These are phyloP conservation scores for Thera obeliscata DNA, from an alignment of 2,888 invertebrate species.

Conservation along the genomic window DNA sequence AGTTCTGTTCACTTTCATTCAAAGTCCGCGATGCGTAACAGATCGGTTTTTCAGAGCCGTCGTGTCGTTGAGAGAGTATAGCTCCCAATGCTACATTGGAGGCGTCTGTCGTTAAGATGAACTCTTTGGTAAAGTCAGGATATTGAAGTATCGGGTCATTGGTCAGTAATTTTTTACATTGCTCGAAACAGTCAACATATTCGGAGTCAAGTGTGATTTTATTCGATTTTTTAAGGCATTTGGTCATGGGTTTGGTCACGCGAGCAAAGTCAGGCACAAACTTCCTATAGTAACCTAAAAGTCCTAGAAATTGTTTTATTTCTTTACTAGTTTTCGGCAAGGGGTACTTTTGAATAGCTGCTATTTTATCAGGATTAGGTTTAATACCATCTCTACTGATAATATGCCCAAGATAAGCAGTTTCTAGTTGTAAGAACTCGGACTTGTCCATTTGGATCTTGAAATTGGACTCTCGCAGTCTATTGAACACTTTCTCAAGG, in stretches of 20 bases:
- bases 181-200: conserved; percentile 41
- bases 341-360: too few species aligned
- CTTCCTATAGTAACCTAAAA: conserved; percentile 21
- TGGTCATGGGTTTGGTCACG: too few species aligned
- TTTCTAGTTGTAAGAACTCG: conserved; percentile 44
- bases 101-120: conserved; percentile 49
- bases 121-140: conserved; percentile 50
- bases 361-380: too few species aligned
- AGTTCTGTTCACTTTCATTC: conserved; percentile 43
- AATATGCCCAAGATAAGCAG: conserved; percentile 42
- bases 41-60: conserved; percentile 34
- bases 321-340: too few species aligned
- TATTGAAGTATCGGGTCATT: conserved; percentile 54
- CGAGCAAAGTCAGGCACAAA: too few species aligned
- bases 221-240: too few species aligned
- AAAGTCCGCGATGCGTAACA: conserved; percentile 43
- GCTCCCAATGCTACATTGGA: conserved; percentile 49
- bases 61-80: conserved; percentile 43
- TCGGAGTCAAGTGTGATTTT: conserved; percentile 25
- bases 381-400: conserved; percentile 24
- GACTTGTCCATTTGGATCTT: conserved; percentile 48
- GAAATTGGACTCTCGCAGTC: conserved; percentile 22
- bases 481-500: conserved; percentile 39
- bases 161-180: conserved; percentile 38
- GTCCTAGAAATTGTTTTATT: too few species aligned